These are phyloP conservation scores for Phaetusa simplex DNA, from an alignment of 2,113 vertebrate species.

Conservation along the genomic window DNA sequence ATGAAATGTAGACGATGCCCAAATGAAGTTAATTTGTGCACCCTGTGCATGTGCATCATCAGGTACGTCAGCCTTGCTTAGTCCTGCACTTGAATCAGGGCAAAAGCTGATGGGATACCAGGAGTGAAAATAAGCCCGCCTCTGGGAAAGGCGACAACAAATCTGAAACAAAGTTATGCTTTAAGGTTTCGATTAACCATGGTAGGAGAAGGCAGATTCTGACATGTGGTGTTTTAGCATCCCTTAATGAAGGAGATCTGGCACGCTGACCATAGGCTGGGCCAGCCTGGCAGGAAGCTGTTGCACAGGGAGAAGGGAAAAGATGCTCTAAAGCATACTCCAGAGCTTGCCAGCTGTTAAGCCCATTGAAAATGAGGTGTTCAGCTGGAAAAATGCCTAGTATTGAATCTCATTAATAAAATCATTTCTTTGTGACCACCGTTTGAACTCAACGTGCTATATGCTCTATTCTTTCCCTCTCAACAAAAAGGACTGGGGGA, in stretches of 20 bases:
- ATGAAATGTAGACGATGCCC: not conserved
- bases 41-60: not conserved
- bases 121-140: not conserved
- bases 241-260: not conserved
- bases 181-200: not conserved
- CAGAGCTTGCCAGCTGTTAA: not conserved
- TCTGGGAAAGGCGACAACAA: not conserved
- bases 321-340: not conserved
- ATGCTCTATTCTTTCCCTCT: not conserved
- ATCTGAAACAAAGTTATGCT: not conserved
- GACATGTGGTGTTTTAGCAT: not conserved
- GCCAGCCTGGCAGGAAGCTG: not conserved
- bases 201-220: not conserved
- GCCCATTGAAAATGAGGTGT: not conserved
- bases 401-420: not conserved
- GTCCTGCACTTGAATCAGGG: not conserved
- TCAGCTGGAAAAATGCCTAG: not conserved
- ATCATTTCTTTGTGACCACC: not conserved
- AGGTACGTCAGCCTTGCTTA: not conserved
- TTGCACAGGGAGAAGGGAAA: not conserved
- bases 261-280: not conserved
- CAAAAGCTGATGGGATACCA: not conserved
- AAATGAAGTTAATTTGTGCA: not conserved
- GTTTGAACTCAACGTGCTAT: not conserved
- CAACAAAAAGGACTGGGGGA: not conserved